These are phyloP conservation scores for Drosophila paramelanica DNA, from an alignment of 2,888 invertebrate species.

Conservation along the genomic window DNA sequence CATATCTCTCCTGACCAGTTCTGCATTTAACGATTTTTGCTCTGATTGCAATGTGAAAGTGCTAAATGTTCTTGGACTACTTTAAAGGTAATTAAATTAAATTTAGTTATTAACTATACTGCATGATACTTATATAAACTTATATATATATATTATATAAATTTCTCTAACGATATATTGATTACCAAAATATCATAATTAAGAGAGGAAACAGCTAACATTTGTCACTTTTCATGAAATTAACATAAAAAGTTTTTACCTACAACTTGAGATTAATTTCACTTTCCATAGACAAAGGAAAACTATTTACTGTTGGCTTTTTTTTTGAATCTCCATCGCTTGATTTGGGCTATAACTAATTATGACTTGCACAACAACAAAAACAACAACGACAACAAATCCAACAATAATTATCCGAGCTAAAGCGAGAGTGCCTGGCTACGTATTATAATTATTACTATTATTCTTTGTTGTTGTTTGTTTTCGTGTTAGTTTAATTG, in stretches of 20 bases:
- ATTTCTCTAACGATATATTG: background rate
- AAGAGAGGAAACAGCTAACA: conserved; percentile 9
- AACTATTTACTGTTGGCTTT: conserved; percentile 48
- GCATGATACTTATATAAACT: too few relatives aligned
- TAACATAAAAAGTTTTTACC: conserved; percentile 37
- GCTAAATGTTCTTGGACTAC: conserved; percentile 67
- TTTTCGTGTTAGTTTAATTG: conserved; percentile 41
- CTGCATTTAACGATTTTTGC: conserved; percentile 54
- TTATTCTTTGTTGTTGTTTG: conserved; percentile 1
- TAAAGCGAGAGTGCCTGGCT: conserved; percentile 53
- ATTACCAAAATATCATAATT: background rate
- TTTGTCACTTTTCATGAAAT: conserved; percentile 52
- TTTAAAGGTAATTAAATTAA: conserved; percentile 35
- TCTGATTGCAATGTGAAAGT: conserved; percentile 77
- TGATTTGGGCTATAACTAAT: conserved; percentile 66
- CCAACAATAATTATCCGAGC: conserved; percentile 32
- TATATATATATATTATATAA: background rate
- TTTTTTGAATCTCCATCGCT: conserved; percentile 41
- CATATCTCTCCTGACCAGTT: conserved; percentile 23
- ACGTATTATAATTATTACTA: background rate
- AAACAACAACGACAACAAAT: conserved; percentile 12
- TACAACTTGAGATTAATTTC: conserved; percentile 55
- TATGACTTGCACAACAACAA: conserved; percentile 44
- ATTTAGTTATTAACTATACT: background rate
- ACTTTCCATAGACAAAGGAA: conserved; percentile 72